Percentiles rank a stretch among this genome's conserved stretches.
Evolutionary conservation across 2,888 invertebrate species (phyloP).

Genomic region (Xylota sylvarum): DNA sequence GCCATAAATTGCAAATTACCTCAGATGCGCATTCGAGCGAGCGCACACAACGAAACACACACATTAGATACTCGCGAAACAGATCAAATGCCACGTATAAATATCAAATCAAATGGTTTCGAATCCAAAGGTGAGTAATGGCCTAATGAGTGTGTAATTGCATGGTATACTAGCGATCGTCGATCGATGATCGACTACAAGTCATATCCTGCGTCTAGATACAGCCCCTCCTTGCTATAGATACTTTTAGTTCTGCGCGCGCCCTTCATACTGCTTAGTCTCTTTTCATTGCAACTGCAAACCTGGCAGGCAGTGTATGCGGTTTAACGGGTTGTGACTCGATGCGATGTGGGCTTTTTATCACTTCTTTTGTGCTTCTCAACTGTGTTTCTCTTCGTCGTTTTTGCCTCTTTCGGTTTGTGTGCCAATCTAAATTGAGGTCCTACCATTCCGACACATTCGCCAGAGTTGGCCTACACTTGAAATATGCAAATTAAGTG

Average conservation of each 20-base stretch:
- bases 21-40: neutral
- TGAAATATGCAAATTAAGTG: constrained; percentile 76
- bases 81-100: constrained; percentile 50
- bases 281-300: neutral
- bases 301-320: neutral
- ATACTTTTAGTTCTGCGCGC: neutral
- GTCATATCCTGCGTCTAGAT: constrained; percentile 13
- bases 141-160: constrained; percentile 63
- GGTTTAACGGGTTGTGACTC: constrained; percentile 32
- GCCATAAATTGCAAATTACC: constrained; percentile 14
- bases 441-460: constrained; percentile 67
- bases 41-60: too few species aligned
- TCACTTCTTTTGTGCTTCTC: constrained; percentile 23
- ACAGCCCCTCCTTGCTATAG: neutral
- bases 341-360: constrained; percentile 32
- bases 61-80: constrained; percentile 5
- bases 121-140: constrained; percentile 63
- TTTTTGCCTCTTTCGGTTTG: constrained; percentile 35
- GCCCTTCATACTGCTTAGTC: constrained; percentile 3
- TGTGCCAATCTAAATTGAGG: constrained; percentile 66
- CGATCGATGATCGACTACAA: constrained; percentile 16
- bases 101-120: constrained; percentile 46
- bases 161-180: constrained; percentile 12
- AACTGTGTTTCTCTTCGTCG: constrained; percentile 14
- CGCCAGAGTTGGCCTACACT: constrained; percentile 74